These are phyloP conservation scores for Matsumyia berberina DNA, from an alignment of 2,888 invertebrate genomes.

Conservation along the genomic window DNA sequence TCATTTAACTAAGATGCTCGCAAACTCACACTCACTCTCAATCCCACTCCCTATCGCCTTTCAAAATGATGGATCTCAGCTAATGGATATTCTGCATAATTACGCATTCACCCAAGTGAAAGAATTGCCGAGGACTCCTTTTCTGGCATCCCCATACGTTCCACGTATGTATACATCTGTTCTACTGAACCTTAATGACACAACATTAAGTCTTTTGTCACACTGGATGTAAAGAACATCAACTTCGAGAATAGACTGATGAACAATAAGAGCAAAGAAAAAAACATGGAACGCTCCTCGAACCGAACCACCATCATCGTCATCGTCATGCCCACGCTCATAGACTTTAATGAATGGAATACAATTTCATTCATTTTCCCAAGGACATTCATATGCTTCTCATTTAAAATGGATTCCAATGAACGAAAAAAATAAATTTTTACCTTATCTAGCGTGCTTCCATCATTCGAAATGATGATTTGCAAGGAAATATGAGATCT, in stretches of 20 bases:
- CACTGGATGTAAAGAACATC: constrained; percentile 50
- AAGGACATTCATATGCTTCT: constrained; percentile 60
- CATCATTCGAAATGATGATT: constrained; percentile 10
- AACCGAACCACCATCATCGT: not conserved
- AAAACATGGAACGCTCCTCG: not conserved
- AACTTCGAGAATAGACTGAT: constrained; percentile 31
- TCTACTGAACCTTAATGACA: constrained; percentile 71
- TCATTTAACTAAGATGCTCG: constrained; percentile 67
- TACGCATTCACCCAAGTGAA: constrained; percentile 67
- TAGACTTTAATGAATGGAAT: constrained; percentile 60
- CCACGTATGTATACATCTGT: constrained; percentile 25
- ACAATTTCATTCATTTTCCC: constrained; percentile 61
- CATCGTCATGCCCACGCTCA: not conserved
- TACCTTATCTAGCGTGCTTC: constrained; percentile 14
- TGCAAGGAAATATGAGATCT: not conserved
- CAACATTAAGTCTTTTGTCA: constrained; percentile 67
- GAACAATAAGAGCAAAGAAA: not conserved
- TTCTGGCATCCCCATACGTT: not conserved
- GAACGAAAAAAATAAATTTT: not conserved
- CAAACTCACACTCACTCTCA: constrained; percentile 9
- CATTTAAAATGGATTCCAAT: constrained; percentile 53
- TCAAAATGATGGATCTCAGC: constrained; percentile 58
- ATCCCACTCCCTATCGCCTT: not conserved
- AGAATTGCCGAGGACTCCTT: constrained; percentile 59
- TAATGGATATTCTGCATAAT: constrained; percentile 76